Evolutionary conservation across 2,113 vertebrate species (phyloP).

Genomic region (Onychostoma macrolepis): DNA sequence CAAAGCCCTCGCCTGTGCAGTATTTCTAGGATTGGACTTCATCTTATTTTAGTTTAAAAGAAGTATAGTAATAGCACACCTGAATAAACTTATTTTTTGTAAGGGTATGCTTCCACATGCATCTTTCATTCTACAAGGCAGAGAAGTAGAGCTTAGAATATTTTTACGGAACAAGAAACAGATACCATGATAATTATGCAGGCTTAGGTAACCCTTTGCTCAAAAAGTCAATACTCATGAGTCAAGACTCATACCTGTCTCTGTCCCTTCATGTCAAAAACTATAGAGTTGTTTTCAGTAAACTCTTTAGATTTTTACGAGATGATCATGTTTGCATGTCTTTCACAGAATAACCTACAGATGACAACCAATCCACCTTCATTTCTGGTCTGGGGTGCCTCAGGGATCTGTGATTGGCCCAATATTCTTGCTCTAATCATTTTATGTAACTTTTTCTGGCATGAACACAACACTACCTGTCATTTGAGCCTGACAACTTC

Average conservation of each 20-base stretch:
- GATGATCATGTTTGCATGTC: not conserved
- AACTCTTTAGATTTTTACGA: not conserved
- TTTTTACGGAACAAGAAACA: not conserved
- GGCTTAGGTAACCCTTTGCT: not conserved
- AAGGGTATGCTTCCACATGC: not conserved
- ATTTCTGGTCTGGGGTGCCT: not conserved
- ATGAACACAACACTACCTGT: too few relatives aligned
- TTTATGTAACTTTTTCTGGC: too few relatives aligned
- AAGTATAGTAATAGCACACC: too few relatives aligned
- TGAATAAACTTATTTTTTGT: not conserved
- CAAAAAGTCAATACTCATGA: not conserved
- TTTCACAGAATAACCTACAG: not conserved
- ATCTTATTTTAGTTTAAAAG: not conserved
- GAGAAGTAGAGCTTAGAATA: not conserved
- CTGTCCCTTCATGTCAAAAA: not conserved
- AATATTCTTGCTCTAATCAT: not conserved
- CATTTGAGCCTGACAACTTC: not conserved
- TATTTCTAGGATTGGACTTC: not conserved
- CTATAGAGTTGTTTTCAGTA: not conserved
- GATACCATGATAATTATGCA: not conserved
- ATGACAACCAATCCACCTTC: not conserved
- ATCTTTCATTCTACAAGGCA: not conserved
- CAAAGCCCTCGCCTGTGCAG: not conserved
- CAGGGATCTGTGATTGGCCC: not conserved
- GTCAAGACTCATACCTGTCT: not conserved